Evolutionary conservation across 2,888 invertebrate genomes (phyloP).

Genomic region (Lydus trimaculatus): DNA sequence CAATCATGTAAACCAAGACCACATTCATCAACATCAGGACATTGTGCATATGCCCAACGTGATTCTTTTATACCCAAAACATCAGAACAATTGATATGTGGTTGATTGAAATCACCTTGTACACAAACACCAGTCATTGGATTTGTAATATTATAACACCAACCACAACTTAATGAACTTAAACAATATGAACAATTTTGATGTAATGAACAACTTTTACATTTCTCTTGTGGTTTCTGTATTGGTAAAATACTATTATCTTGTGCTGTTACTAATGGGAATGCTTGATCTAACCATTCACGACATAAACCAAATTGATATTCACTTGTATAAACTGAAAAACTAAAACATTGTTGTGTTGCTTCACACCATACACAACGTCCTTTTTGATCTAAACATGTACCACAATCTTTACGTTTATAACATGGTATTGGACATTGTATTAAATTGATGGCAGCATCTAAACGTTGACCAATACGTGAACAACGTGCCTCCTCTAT

Average conservation of each 20-base stretch:
- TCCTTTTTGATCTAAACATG: slow-evolving; percentile 79
- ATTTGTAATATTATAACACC: slow-evolving; percentile 90
- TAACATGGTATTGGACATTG: slow-evolving; percentile 87
- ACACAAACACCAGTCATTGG: slow-evolving; percentile 87
- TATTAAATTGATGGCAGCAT: slow-evolving; percentile 70
- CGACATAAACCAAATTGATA: slow-evolving; percentile 93
- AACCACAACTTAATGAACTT: slow-evolving; percentile 87
- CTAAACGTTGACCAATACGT: slow-evolving; percentile 73
- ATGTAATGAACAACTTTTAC: slow-evolving; percentile 81
- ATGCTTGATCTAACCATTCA: slow-evolving; percentile 89
- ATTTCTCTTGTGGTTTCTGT: slow-evolving; percentile 67
- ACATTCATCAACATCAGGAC: slow-evolving; percentile 95
- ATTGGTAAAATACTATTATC: slow-evolving; percentile 53
- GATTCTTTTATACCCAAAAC: slow-evolving; percentile 74
- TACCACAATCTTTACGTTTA: slow-evolving; percentile 75
- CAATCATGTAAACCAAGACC: slow-evolving; percentile 87
- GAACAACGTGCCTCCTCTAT: slow-evolving; percentile 85
- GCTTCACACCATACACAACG: slow-evolving; percentile 97
- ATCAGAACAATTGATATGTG: slow-evolving; percentile 74
- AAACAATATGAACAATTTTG: slow-evolving; percentile 81
- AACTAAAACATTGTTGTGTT: slow-evolving; percentile 90
- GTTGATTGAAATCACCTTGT: slow-evolving; percentile 85
- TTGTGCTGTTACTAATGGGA: slow-evolving; percentile 59
- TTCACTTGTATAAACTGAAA: slow-evolving; percentile 94
- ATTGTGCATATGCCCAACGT: slow-evolving; percentile 91